These are phyloP conservation scores for Amphipyra tragopoginis DNA, from an alignment of 2,888 invertebrate genomes.

Conservation along the genomic window DNA sequence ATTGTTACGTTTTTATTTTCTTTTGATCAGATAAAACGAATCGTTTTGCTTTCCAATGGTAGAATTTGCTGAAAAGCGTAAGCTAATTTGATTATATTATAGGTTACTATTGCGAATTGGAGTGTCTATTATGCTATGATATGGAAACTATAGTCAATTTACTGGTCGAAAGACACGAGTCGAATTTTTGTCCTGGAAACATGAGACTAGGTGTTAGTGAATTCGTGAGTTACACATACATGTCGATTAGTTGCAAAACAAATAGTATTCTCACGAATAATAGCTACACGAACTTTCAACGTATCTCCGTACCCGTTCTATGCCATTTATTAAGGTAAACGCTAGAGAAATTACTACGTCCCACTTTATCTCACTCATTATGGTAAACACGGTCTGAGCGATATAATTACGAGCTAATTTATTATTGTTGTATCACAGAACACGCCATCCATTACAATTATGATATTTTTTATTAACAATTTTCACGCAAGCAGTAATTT, in stretches of 20 bases:
- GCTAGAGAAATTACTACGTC: conserved; percentile 61
- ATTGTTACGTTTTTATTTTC: too few relatives aligned
- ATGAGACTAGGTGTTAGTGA: not conserved
- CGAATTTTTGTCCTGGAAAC: not conserved
- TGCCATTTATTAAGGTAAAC: conserved; percentile 51
- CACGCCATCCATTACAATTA: conserved; percentile 83
- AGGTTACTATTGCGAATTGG: too few relatives aligned
- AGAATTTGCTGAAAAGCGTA: too few relatives aligned
- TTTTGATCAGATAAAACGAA: too few relatives aligned
- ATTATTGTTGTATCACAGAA: conserved; percentile 83
- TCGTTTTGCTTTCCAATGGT: too few relatives aligned
- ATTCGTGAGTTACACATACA: conserved; percentile 34
- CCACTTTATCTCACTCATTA: conserved; percentile 83
- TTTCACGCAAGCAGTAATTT: conserved; percentile 79
- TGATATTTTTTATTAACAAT: conserved; percentile 85
- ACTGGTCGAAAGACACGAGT: not conserved
- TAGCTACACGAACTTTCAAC: conserved; percentile 23
- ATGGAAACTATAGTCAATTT: too few relatives aligned
- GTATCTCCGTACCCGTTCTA: conserved; percentile 25
- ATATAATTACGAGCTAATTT: conserved; percentile 84
- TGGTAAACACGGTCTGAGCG: conserved; percentile 81
- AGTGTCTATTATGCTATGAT: too few relatives aligned
- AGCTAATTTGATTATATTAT: too few relatives aligned
- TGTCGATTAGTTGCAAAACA: conserved; percentile 23
- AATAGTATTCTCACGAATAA: conserved; percentile 6